These are phyloP conservation scores for Aleiodes sp. DNA, from an alignment of 1,140 invertebrate species.

Conservation along the genomic window DNA sequence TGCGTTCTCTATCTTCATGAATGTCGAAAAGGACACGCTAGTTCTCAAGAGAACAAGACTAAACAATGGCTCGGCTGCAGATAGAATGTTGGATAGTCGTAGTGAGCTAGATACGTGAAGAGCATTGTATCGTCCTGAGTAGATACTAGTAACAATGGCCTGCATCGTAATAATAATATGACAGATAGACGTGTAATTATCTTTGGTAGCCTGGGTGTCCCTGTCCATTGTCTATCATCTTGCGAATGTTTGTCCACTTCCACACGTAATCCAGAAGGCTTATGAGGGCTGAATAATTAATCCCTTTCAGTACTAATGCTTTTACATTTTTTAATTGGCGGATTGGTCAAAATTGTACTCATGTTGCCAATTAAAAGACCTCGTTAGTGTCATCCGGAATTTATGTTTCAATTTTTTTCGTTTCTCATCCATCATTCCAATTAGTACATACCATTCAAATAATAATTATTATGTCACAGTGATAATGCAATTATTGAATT, in stretches of 20 bases:
- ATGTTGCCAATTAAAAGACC: neutral
- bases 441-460: no score
- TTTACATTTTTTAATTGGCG: no score
- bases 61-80: neutral
- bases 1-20: constrained; percentile 13
- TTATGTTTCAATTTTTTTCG: no score
- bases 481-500: no score
- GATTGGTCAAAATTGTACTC: neutral
- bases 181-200: constrained; percentile 57
- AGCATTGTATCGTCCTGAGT: constrained; percentile 45
- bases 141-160: constrained; percentile 48
- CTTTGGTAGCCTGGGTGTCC: constrained; percentile 46
- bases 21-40: constrained; percentile 8
- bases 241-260: neutral
- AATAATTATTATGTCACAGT: no score
- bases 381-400: no score
- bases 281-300: constrained; percentile 28
- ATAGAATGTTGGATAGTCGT: neutral
- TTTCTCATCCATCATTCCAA: no score
- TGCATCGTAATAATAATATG: constrained; percentile 49
- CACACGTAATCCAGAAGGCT: constrained; percentile 38
- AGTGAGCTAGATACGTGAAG: constrained; percentile 18
- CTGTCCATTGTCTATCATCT: constrained; percentile 29
- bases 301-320: constrained; percentile 23
- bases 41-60: neutral